These are phyloP conservation scores for Hylia prasina DNA, from an alignment of 2,113 vertebrate species.

Conservation along the genomic window DNA sequence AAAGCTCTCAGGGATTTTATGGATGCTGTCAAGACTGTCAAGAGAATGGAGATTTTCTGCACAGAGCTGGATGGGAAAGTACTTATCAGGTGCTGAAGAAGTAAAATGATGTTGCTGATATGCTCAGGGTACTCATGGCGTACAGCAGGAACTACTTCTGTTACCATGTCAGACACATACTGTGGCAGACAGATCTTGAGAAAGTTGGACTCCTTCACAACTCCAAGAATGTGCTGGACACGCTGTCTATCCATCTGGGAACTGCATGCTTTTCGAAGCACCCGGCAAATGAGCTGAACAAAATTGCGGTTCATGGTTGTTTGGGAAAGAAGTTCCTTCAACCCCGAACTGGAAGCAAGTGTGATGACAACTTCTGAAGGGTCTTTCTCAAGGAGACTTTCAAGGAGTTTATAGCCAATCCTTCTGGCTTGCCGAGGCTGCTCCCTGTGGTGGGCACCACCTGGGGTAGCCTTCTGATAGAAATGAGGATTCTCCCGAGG, in stretches of 20 bases:
- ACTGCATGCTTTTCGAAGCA: conserved; percentile 81
- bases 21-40: conserved; percentile 76
- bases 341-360: conserved; percentile 72
- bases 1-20: conserved; percentile 77
- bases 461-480: not conserved
- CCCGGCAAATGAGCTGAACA: conserved; percentile 81
- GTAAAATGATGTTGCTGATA: conserved; percentile 79
- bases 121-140: conserved; percentile 78
- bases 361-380: conserved; percentile 82
- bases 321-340: conserved; percentile 73
- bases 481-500: conserved; percentile 1
- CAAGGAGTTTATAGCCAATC: conserved; percentile 78
- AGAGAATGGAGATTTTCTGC: conserved; percentile 75
- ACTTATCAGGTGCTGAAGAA: conserved; percentile 81
- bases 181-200: conserved; percentile 76
- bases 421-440: conserved; percentile 47
- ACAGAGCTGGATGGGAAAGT: conserved; percentile 86
- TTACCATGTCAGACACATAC: conserved; percentile 79
- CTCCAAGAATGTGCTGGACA: conserved; percentile 77
- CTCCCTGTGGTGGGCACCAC: not conserved
- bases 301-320: conserved; percentile 72
- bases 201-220: conserved; percentile 85
- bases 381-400: conserved; percentile 80
- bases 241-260: conserved; percentile 76
- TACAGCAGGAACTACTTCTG: conserved; percentile 62